Conservation (phyloP, 1,140 invertebrate genomes). For the Lordiphosa clarofinis region DNA sequence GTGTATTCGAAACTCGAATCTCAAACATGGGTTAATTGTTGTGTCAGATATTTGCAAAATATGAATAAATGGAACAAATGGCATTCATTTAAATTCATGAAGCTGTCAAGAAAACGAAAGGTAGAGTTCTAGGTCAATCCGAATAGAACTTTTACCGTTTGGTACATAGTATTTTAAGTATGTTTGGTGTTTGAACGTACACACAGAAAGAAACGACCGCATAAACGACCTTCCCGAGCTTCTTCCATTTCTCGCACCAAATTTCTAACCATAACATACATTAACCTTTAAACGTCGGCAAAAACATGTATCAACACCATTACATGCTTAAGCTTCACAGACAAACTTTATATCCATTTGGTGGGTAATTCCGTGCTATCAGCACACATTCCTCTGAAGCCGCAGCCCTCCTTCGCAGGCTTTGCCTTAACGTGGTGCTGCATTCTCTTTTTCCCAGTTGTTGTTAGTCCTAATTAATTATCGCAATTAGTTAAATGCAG, state of each 20-base stretch:
- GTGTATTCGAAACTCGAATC: slow-evolving; percentile 5
- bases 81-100: slow-evolving; percentile 21
- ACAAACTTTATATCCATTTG: slow-evolving; percentile 36
- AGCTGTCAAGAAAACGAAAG: too few relatives aligned
- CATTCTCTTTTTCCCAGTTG: slow-evolving; percentile 39
- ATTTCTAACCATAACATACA: too few relatives aligned
- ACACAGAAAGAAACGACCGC: too few relatives aligned
- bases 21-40: slow-evolving; percentile 34
- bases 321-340: slow-evolving; percentile 3
- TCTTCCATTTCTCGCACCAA: too few relatives aligned
- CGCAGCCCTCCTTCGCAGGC: slow-evolving; percentile 20
- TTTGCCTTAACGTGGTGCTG: slow-evolving; percentile 37
- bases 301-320: slow-evolving; percentile 8
- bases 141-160: too few relatives aligned
- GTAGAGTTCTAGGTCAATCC: too few relatives aligned
- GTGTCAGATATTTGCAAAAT: slow-evolving; percentile 1
- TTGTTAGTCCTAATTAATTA: slow-evolving; percentile 73
- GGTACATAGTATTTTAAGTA: too few relatives aligned
- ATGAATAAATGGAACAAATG: slow-evolving; percentile 2
- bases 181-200: too few relatives aligned
- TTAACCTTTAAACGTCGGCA: neutral
- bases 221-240: too few relatives aligned
- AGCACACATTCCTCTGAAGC: slow-evolving; percentile 20
- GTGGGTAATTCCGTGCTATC: slow-evolving; percentile 34
- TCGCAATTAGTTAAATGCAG: slow-evolving; percentile 71